A percentile compares a stretch with the other conserved stretches of the same genome.
These are phyloP conservation scores for Vombatus ursinus DNA, from an alignment of 2,113 vertebrate species.

Conservation along the genomic window DNA sequence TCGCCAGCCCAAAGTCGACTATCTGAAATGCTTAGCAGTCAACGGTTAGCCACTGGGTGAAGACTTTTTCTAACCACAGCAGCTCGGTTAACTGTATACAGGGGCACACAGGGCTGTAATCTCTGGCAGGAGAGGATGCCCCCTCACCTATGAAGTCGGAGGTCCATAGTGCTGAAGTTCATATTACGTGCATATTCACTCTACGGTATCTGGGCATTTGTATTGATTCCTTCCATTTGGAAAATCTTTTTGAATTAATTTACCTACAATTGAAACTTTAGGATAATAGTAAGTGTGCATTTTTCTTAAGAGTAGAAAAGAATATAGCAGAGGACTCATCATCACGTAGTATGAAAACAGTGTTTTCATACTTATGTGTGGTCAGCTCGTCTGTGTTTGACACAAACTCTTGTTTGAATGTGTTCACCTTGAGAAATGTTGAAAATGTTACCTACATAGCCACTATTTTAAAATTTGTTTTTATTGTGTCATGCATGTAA, in stretches of 20 bases:
- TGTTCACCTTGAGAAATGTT: background rate
- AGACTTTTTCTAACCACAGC: background rate
- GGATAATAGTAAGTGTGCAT: background rate
- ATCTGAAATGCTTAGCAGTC: background rate
- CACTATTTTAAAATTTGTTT: background rate
- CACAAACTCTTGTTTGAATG: background rate
- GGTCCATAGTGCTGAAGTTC: background rate
- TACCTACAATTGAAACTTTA: no score
- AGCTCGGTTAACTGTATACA: background rate
- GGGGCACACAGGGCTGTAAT: background rate
- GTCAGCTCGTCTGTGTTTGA: background rate
- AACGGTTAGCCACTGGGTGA: background rate
- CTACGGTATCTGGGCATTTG: background rate
- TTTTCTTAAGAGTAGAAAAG: background rate
- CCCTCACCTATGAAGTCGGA: background rate
- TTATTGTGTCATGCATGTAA: no score
- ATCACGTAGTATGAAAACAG: background rate
- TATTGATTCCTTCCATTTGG: background rate
- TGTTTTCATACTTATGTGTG: background rate
- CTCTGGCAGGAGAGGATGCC: background rate
- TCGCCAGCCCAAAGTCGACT: background rate
- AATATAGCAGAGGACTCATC: no score
- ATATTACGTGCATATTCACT: no score
- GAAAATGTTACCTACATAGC: background rate
- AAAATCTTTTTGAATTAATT: background rate